phyloP scores from a whole-genome alignment of 2,797 vertebrate species.

The Falco biarmicus region DNA sequence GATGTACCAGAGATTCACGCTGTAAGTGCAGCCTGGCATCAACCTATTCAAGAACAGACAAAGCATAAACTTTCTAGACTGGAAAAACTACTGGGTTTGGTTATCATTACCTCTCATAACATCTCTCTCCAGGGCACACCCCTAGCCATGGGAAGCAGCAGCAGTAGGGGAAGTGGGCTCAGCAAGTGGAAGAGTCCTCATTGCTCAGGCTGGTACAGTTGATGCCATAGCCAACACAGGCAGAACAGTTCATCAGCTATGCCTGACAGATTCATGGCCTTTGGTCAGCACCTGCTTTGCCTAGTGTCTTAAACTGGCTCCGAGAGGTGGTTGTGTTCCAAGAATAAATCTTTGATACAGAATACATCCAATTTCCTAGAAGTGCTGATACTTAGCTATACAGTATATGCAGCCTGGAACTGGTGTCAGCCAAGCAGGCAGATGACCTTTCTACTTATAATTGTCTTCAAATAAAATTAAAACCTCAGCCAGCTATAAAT shows the following conservation, averaged over 20 bases:
- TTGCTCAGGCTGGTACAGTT: neutral
- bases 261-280: neutral
- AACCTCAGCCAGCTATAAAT: neutral
- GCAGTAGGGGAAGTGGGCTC: neutral
- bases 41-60: neutral
- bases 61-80: neutral
- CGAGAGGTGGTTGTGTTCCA: neutral
- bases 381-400: neutral
- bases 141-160: accelerated
- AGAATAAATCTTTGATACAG: neutral
- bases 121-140: neutral
- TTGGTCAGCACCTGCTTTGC: neutral
- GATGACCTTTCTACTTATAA: neutral
- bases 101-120: neutral
- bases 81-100: neutral
- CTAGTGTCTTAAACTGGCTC: neutral
- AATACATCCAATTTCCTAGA: neutral
- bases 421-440: neutral
- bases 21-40: neutral
- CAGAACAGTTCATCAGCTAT: neutral
- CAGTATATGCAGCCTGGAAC: neutral
- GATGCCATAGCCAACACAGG: neutral
- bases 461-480: conserved; percentile 27
- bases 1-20: neutral
- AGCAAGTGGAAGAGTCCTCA: neutral